Base-by-base conservation (phyloP, 2,888 invertebrate species). In the Polyommatus icarus region DNA sequence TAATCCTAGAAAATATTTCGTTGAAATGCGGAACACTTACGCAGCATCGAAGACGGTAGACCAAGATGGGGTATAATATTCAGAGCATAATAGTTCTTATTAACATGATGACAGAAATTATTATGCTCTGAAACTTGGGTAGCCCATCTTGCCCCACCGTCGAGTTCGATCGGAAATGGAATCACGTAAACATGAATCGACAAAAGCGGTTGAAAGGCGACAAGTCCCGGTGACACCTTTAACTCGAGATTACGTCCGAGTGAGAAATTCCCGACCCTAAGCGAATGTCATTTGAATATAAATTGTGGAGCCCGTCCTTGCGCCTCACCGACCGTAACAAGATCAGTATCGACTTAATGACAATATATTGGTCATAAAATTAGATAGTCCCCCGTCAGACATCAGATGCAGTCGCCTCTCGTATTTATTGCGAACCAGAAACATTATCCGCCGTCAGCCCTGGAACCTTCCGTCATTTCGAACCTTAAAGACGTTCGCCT, bases 291-390 rank as follows among this genome's bases (percentile, higher is more conserved):
- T 93, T 93, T 91, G 91, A 92, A 94, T 93, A 91, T 93, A 93
- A 92, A 93, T 93, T 90, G 92, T 92, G 86, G 84, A 83, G 81
- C 80, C 83, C 83, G 83, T 87, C 87, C 86, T 85, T 54, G 75
- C 88, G 89, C 89, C 88, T 91, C 90, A 92, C 93, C 93, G 92
- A 91, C 90, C 93, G 92, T 92, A 93, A 93, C 94, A 93, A 93
- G 94, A 93, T 93, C 93, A 93, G 93, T 93, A 93, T 94, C 94
- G 90, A 90, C 92, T 92, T 94, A 93, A 94, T 94, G 93, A 94
- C 94, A 93, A 94, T 93, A 94, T 94, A 94, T 94, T 93, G 94
- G 92, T 93, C 91, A 93, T 93, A 93, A 94, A 94, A 92, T 93
- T 92, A 93, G 94, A 94, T 93, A 92, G 93, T 90, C 91, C 89